Percentiles rank a stretch among this genome's conserved stretches.
These are phyloP conservation scores for Nasonia longicornis DNA, from an alignment of 1,140 invertebrate genomes.

Conservation along the genomic window DNA sequence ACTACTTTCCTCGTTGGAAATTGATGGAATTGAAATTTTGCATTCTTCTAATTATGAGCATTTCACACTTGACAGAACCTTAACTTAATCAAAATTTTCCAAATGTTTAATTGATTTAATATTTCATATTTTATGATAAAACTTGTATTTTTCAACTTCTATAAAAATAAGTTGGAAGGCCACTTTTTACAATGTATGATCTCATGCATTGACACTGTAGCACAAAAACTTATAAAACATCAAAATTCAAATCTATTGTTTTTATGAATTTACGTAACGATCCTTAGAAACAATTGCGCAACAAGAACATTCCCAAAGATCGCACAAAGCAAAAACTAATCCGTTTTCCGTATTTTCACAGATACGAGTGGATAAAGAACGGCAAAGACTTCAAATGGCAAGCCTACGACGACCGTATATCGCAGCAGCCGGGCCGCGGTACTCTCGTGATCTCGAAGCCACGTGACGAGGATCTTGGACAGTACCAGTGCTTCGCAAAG, in stretches of 20 bases:
- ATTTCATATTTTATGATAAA: not conserved
- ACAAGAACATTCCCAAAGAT: not conserved
- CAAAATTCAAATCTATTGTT: not conserved
- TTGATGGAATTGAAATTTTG: slow-evolving; percentile 27
- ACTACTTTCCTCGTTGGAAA: slow-evolving; percentile 23
- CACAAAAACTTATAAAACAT: not conserved
- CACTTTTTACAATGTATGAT: not conserved
- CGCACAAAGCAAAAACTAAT: not conserved
- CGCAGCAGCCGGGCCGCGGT: slow-evolving; percentile 90
- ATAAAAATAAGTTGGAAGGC: too few species aligned
- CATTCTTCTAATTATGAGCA: slow-evolving; percentile 24
- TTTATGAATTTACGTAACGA: not conserved
- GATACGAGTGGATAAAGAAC: slow-evolving; percentile 97
- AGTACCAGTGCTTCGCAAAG: slow-evolving; percentile 97
- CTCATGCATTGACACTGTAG: not conserved
- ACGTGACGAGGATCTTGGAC: slow-evolving; percentile 91
- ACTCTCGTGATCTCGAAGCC: slow-evolving; percentile 91
- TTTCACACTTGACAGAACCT: not conserved
- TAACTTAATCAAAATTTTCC: not conserved
- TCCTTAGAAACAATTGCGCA: not conserved
- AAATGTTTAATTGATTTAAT: not conserved
- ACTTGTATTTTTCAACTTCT: not conserved
- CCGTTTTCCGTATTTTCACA: slow-evolving; percentile 58
- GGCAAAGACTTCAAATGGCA: slow-evolving; percentile 91
- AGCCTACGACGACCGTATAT: slow-evolving; percentile 92